phyloP scores from a whole-genome alignment of 2,888 invertebrate genomes.

The Agelastica alni region DNA sequence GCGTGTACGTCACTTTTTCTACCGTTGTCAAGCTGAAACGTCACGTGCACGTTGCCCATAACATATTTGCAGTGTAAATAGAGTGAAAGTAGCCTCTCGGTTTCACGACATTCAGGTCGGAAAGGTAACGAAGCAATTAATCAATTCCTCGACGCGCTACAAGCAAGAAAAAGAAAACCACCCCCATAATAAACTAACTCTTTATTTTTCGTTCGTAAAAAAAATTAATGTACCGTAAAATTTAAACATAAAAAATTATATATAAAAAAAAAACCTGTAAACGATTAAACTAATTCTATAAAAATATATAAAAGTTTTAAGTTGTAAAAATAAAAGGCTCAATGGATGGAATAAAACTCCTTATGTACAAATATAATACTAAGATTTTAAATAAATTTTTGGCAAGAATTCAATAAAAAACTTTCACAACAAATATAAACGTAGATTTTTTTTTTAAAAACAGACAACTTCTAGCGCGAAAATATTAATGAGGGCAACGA shows the following conservation, averaged over 20 bases:
- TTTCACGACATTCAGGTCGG: no score
- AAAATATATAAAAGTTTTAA: constrained; percentile 23
- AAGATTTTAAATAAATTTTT: constrained; percentile 12
- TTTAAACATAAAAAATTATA: constrained; percentile 2
- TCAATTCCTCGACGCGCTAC: no score
- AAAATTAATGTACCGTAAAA: background rate
- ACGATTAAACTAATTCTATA: constrained; percentile 27
- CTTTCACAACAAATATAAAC: constrained; percentile 14
- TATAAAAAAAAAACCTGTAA: constrained; percentile 18
- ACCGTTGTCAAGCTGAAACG: no score
- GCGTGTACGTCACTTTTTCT: no score
- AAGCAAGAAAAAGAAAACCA: no score
- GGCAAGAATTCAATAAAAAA: constrained; percentile 15
- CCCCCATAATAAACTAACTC: no score
- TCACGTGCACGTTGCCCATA: no score
- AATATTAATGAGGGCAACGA: no score
- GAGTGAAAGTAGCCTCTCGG: no score
- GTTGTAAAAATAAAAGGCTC: constrained; percentile 8
- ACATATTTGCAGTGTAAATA: no score
- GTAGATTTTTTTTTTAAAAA: constrained; percentile 8
- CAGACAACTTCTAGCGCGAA: no score
- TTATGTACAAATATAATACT: constrained; percentile 13
- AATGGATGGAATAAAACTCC: constrained; percentile 19
- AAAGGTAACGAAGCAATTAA: no score
- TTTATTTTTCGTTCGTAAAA: background rate